Percentiles rank a stretch among this genome's conserved stretches.
These are phyloP conservation scores for Centropus bengalensis DNA, from an alignment of 2,113 vertebrate species.

Conservation along the genomic window DNA sequence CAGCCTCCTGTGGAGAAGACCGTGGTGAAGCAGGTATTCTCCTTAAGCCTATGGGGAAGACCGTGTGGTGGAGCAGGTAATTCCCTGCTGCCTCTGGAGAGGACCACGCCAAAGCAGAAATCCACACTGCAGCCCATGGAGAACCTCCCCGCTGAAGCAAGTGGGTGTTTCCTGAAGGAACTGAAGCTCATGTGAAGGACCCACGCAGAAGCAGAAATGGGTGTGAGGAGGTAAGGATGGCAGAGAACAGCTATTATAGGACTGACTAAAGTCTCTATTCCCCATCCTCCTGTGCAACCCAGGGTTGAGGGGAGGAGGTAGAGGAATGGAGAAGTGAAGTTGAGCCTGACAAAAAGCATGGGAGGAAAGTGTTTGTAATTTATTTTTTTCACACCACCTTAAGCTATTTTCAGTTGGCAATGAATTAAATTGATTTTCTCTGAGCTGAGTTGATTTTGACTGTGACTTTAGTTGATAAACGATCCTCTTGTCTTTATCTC, in stretches of 20 bases:
- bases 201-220: background rate
- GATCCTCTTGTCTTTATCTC: background rate
- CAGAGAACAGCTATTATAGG: fast-evolving
- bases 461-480: background rate
- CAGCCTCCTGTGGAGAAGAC: background rate
- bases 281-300: background rate
- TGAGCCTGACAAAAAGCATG: background rate
- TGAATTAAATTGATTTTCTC: background rate
- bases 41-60: background rate
- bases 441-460: background rate
- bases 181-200: background rate
- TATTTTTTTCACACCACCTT: background rate
- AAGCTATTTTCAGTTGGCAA: background rate
- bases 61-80: background rate
- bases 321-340: background rate
- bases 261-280: background rate
- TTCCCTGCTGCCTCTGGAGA: background rate
- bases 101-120: background rate
- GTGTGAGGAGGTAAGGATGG: background rate
- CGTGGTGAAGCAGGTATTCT: background rate
- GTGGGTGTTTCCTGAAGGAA: background rate
- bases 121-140: fast-evolving
- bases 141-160: background rate
- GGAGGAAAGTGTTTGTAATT: background rate
- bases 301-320: fast-evolving